These are phyloP conservation scores for Kryptolebias marmoratus DNA, from an alignment of 2,113 vertebrate species.

Conservation along the genomic window DNA sequence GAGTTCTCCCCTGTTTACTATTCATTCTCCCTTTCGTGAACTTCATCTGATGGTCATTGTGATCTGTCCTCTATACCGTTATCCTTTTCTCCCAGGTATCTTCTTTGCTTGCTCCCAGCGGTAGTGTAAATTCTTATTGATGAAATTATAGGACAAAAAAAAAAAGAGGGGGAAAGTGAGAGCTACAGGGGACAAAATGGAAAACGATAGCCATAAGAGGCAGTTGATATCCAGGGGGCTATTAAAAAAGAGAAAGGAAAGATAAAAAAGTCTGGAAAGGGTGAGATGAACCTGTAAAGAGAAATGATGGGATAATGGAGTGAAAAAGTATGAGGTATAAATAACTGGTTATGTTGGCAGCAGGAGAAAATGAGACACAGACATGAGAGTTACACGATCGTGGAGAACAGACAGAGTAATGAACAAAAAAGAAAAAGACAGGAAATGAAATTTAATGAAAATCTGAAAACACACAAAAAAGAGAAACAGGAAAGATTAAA, in stretches of 20 bases:
- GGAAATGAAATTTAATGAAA: slow-evolving; percentile 1
- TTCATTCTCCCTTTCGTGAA: slow-evolving; percentile 52
- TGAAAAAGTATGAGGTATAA: slow-evolving; percentile 50
- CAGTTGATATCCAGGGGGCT: slow-evolving; percentile 44
- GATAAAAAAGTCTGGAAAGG: slow-evolving; percentile 56
- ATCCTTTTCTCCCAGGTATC: slow-evolving; percentile 10
- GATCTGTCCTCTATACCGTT: slow-evolving; percentile 23
- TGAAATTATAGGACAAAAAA: slow-evolving; percentile 31
- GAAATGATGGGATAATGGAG: slow-evolving; percentile 66
- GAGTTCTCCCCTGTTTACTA: slow-evolving; percentile 57
- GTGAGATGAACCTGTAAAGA: slow-evolving; percentile 60
- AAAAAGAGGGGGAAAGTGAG: slow-evolving; percentile 10
- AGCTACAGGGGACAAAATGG: slow-evolving; percentile 32
- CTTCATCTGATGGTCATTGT: slow-evolving; percentile 51
- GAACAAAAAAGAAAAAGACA: slow-evolving; percentile 9
- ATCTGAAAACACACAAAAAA: slow-evolving; percentile 1
- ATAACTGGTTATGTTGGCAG: slow-evolving; percentile 59
- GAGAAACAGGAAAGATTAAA: not conserved
- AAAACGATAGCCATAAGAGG: slow-evolving; percentile 47
- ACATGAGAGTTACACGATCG: slow-evolving; percentile 21
- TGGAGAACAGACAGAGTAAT: slow-evolving; percentile 13
- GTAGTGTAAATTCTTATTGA: slow-evolving; percentile 52
- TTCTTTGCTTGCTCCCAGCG: slow-evolving; percentile 22
- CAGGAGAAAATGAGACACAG: slow-evolving; percentile 14
- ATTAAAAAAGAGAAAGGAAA: slow-evolving; percentile 53